Evolutionary conservation across 2,113 vertebrate species (phyloP), one percentile per base, ranked within the genome.

Genomic region (Mystacornis crossleyi): DNA sequence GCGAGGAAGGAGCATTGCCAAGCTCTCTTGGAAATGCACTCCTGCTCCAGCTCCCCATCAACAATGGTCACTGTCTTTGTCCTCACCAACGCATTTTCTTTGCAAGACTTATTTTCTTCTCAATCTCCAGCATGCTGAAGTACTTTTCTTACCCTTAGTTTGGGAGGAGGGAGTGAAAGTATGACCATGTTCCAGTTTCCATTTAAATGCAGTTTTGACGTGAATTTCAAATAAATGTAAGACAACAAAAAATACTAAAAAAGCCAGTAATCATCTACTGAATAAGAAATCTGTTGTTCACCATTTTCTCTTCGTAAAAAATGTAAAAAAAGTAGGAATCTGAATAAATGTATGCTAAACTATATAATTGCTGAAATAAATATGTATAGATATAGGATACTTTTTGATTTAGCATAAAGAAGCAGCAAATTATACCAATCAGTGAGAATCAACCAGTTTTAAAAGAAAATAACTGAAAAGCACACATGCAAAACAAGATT

Each of bases 301-400:
- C 89, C 40, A 38, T 89, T 96, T 96, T 96, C 18, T 36, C 80
- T 86, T 95, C 31, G 7, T 84, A 91, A 94, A 91, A 95, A 89
- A 86, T 77, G 69, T 74, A 79, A 93, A 96, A 96, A 75, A 95
- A 64, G 51, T 64, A 71, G 25, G 57, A 84, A 95, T 89, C 73
- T 92, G 96, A 95, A 96, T 95, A 95, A 96, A 97, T 96, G 81
- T 70, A 93, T 97, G 36, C 73, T 93, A 79, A 97, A 93, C 81
- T 82, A 91, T 79, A 69, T 97, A 97, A 97, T 95, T 96, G 91
- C 83, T 85, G 72, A 86, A 96, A 96, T 96, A 95, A 95, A 97
- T 97, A 97, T 97, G 96, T 96, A 96, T 95, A 95, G 95, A 91
- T 97, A 95, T 94, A 95, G 77, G 91, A 75, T 96, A 94, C 91